Percentiles rank a stretch among this genome's conserved stretches.
phyloP scores from a whole-genome alignment of 2,888 invertebrate genomes.

The Azorinus chamasolen region DNA sequence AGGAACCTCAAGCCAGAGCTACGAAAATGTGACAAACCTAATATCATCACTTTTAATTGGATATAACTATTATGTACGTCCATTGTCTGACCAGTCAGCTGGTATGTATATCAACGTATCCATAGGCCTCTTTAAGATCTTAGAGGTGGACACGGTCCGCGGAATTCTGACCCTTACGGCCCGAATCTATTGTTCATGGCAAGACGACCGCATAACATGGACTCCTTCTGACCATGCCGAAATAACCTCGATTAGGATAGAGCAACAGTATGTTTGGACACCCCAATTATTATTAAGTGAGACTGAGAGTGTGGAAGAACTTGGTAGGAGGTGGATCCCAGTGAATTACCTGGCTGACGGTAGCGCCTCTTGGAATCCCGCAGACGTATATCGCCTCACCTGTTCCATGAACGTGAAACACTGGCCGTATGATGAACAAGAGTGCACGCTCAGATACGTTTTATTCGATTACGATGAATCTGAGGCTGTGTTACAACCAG shows the following conservation, averaged over 20 bases:
- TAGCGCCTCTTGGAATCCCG: constrained; percentile 15
- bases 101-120: constrained; percentile 24
- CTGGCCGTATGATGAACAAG: constrained; percentile 54
- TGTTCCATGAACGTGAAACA: constrained; percentile 45
- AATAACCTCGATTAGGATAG: constrained; percentile 12
- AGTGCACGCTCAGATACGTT: constrained; percentile 26
- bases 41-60: too few relatives aligned
- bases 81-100: constrained; percentile 25
- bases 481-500: neutral
- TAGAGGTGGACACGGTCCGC: constrained; percentile 26
- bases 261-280: constrained; percentile 33
- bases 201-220: constrained; percentile 35
- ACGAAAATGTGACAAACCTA: too few relatives aligned
- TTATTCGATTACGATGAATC: neutral
- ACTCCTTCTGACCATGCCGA: constrained; percentile 20
- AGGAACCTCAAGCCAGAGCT: too few relatives aligned
- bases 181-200: constrained; percentile 8
- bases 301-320: constrained; percentile 5
- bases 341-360: constrained; percentile 10
- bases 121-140: constrained; percentile 12
- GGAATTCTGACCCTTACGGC: constrained; percentile 11
- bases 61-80: constrained; percentile 7
- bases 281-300: constrained; percentile 22
- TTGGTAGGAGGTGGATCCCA: constrained; percentile 16
- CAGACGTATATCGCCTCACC: constrained; percentile 11